Evolutionary conservation across 2,113 vertebrate species (phyloP), one percentile per base, ranked within the genome.

Genomic region (Chloebia gouldiae): DNA sequence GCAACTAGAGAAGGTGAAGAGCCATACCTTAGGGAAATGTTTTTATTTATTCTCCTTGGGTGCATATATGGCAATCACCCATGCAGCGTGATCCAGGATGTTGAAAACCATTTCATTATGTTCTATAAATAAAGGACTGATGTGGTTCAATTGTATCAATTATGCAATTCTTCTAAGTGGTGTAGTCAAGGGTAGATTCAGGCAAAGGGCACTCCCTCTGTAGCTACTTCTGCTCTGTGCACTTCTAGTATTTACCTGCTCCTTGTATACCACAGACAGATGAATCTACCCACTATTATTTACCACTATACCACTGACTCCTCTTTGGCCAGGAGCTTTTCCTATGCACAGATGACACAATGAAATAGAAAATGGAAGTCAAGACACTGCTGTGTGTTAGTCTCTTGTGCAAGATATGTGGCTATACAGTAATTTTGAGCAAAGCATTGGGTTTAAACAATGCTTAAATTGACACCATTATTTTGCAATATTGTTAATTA

Each of bases 141-240:
- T 94, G 95, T 94, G 94, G 94, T 93, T 96, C 95, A 94, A 86
- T 93, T 95, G 90, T 94, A 96, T 96, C 92, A 95, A 93, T 97
- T 96, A 95, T 96, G 96, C 95, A 96, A 94, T 71, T 83, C 88
- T 86, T 86, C 94, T 80, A 88, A 92, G 86, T 92, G 92, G 79
- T 90, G 92, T 77, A 96, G 90, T 80, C 92, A 80, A 83, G 86
- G 81, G 81, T 86, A 91, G 95, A 89, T 18, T 33, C 90, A 84
- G 89, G 88, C 86, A 70, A 90, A 94, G 92, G 95, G 60, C 94
- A 95, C 96, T 97, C 96, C 96, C 92, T 95, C 59, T 65, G 70
- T 24, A 90, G 80, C 85, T 75, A 19, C 85, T 90, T 40, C 75
- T 85, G 49, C 85, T 59, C 79, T 30, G 59, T 87, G 86, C 90